These are phyloP conservation scores for Clytia hemisphaerica DNA, from an alignment of 30 jellyfish, hydroid and myxozoan genomes.

Conservation along the genomic window DNA sequence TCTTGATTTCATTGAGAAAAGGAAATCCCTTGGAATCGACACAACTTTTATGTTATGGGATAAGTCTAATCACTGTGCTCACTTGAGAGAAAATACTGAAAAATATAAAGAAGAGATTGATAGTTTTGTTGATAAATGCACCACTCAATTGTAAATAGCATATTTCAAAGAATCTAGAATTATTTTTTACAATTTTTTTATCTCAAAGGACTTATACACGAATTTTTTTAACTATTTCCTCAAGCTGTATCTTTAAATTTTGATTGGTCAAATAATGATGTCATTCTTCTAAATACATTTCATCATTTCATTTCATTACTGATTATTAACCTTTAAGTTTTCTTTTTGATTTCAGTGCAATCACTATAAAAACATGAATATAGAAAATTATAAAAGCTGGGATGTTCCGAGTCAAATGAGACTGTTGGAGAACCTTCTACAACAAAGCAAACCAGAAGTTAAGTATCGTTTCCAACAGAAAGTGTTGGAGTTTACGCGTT, in stretches of 20 bases:
- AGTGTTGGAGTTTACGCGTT: slow-evolving; percentile 10
- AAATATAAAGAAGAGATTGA: slow-evolving; percentile 22
- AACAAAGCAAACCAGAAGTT: slow-evolving; percentile 28
- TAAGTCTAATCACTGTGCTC: slow-evolving; percentile 60
- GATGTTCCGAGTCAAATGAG: not conserved
- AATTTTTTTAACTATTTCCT: not conserved
- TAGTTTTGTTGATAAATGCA: slow-evolving; percentile 22
- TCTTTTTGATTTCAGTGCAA: not conserved
- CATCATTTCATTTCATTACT: not conserved
- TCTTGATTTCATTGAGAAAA: slow-evolving; percentile 36
- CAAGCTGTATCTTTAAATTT: not conserved
- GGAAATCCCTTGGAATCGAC: slow-evolving; percentile 42
- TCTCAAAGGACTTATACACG: not conserved
- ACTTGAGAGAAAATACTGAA: slow-evolving; percentile 35
- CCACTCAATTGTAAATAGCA: not conserved
- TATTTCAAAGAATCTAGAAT: not conserved
- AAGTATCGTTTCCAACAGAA: slow-evolving; percentile 1
- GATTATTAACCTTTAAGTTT: not conserved
- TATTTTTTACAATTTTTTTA: not conserved
- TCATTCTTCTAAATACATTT: not conserved
- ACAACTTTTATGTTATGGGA: slow-evolving; percentile 35
- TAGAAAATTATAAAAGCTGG: not conserved
- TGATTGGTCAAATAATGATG: not conserved
- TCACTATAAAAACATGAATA: not conserved
- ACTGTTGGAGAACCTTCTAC: slow-evolving; percentile 11